Evolutionary conservation across 2,113 vertebrate genomes (phyloP), one percentile per base, ranked within the genome.

Genomic region (Agapornis roseicollis): DNA sequence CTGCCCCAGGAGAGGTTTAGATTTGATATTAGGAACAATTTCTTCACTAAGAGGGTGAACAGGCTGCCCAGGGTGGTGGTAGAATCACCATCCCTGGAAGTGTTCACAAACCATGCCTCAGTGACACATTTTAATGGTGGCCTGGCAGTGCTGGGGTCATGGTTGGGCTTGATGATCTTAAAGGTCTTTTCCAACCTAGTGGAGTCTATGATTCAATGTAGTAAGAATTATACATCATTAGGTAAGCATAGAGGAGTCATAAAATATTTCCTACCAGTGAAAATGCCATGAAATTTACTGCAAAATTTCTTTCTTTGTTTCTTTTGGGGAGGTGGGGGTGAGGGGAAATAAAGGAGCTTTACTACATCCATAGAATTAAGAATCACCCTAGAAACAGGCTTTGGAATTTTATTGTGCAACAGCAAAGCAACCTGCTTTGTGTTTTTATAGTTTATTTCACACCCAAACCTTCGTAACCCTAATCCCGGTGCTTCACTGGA

Each of bases 231-330:
- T 1, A n/a, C 4, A 24, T 44, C 28, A 33, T 69, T 65, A 72
- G 0, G 2, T 19, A 35, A 42, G 49, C 20, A 44, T 0, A 50
- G 6, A 65, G 11, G 10, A 89, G 8, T 15, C 11, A 35, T 4
- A 61, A 73, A 78, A 3, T 49, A 53, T 12, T 50, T 42, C 33
- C 42, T 72, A 58, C 6, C 1, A 58, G 53, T 9, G 3, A 29
- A 52, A 53, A 63, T 63, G 23, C 18, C 27, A 39, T 1, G 3
- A 11, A n/a, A n/a, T n/a, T n/a, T n/a, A n/a, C n/a, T n/a, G n/a
- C n/a, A n/a, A n/a, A n/a, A n/a, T n/a, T n/a, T n/a, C n/a, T n/a
- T n/a, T n/a, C n/a, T 33, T 58, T 56, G 33, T 56, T 58, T n/a
- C 33, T n/a, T n/a, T 58, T 22, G 13, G 20, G 33, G 20, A n/a